A percentile compares a stretch with the other conserved stretches of the same genome.
phyloP scores from a whole-genome alignment of 2,888 invertebrate species.

The Plusia festucae region DNA sequence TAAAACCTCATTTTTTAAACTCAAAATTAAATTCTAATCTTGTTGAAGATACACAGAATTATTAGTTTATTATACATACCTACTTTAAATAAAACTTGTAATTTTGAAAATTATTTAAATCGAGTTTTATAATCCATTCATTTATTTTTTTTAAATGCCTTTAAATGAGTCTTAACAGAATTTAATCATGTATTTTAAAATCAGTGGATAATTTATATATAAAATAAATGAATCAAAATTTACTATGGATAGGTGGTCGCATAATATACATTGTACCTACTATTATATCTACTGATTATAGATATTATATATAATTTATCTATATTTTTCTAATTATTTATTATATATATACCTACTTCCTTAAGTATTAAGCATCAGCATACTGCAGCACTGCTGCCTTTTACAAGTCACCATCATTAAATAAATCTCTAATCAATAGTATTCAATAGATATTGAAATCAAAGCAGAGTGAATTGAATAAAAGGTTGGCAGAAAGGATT shows the following conservation, averaged over 20 bases:
- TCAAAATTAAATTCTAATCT: neutral
- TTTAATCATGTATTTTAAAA: neutral
- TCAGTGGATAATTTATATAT: neutral
- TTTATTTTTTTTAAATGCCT: neutral
- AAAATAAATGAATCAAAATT: neutral
- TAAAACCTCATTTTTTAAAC: neutral
- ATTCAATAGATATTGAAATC: neutral
- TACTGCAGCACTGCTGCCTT: neutral
- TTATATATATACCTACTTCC: neutral
- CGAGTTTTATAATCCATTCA: neutral
- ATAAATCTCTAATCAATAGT: neutral
- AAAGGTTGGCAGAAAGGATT: too few relatives aligned
- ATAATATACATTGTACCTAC: neutral
- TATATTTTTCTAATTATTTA: too few relatives aligned
- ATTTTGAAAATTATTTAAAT: conserved; percentile 6
- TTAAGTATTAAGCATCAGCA: neutral
- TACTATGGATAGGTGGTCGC: neutral
- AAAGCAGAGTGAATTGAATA: neutral
- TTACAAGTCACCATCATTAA: neutral
- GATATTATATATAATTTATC: too few relatives aligned
- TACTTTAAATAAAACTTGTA: conserved; percentile 6
- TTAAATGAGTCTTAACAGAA: too few relatives aligned
- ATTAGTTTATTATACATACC: neutral
- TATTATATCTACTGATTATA: too few relatives aligned
- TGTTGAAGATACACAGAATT: neutral